Conservation (phyloP, 2,888 invertebrate genomes). For the Ommatoiulus sabulosus region DNA sequence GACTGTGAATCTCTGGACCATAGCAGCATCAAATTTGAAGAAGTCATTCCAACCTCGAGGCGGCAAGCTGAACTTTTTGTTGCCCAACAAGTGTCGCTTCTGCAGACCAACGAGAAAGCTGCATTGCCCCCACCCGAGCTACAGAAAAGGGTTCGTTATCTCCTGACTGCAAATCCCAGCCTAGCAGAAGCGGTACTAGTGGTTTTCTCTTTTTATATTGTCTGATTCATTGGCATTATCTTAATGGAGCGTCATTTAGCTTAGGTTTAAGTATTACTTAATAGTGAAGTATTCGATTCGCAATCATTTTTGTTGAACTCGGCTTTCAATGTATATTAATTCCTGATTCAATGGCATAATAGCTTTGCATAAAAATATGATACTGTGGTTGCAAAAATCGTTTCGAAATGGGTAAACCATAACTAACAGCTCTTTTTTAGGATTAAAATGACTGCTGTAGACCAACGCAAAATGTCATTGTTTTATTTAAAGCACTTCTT, state of each 20-base stretch:
- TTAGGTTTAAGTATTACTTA: no score
- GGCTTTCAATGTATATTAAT: no score
- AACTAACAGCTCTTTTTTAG: not conserved
- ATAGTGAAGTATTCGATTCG: no score
- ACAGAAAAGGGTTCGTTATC: conserved; percentile 79
- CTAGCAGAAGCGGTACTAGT: conserved; percentile 79
- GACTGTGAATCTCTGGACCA: not conserved
- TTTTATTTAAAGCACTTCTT: conserved; percentile 81
- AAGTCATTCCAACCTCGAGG: conserved; percentile 71
- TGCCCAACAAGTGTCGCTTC: conserved; percentile 84
- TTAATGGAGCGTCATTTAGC: no score
- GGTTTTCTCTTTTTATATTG: not conserved
- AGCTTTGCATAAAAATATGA: no score
- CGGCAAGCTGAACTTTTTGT: conserved; percentile 91
- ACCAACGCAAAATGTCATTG: not conserved
- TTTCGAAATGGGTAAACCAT: no score
- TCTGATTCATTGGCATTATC: no score
- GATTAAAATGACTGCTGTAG: not conserved
- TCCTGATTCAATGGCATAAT: no score
- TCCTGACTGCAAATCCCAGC: conserved; percentile 81
- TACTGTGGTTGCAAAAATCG: no score
- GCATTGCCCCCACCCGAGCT: conserved; percentile 82
- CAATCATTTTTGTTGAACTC: no score
- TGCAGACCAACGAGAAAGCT: conserved; percentile 84
- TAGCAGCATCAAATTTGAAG: not conserved